phyloP scores from a whole-genome alignment of 1,140 invertebrate genomes.

The Daktulosphaira vitifoliae region DNA sequence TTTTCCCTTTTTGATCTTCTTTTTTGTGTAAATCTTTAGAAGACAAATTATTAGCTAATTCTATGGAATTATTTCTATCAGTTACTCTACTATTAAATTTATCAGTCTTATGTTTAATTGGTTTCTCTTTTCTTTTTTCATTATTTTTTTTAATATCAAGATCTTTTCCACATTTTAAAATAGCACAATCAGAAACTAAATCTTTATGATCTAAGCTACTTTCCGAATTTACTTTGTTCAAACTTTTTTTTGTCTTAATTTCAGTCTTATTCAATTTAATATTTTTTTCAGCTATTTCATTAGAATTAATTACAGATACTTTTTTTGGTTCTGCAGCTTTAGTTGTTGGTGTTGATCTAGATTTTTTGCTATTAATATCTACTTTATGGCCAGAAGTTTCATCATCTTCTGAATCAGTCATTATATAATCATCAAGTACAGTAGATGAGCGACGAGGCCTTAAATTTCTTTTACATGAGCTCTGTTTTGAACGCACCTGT shows the following conservation, averaged over 20 bases:
- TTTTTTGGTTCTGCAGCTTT: neutral
- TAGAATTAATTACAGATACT: neutral
- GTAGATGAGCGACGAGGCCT: constrained; percentile 23
- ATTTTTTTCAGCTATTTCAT: constrained; percentile 24
- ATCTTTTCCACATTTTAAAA: constrained; percentile 27
- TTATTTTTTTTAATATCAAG: constrained; percentile 30
- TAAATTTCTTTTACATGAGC: constrained; percentile 10
- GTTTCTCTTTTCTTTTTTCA: constrained; percentile 34
- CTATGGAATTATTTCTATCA: neutral
- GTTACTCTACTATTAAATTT: constrained; percentile 5
- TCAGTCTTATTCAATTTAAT: constrained; percentile 29
- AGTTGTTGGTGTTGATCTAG: neutral
- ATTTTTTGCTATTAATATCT: neutral
- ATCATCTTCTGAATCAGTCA: constrained; percentile 27
- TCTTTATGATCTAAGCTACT: constrained; percentile 6
- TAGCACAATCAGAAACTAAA: constrained; percentile 8
- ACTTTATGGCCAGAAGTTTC: neutral
- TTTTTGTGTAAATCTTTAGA: no score
- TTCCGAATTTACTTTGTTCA: constrained; percentile 23
- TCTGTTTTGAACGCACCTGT: no score
- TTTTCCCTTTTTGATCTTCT: neutral
- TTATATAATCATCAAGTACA: constrained; percentile 22
- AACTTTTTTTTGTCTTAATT: constrained; percentile 32
- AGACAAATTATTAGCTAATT: constrained; percentile 1
- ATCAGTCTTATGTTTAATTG: constrained; percentile 40